Conservation (phyloP, 1,140 invertebrate genomes). For the Drosophila obscura region DNA sequence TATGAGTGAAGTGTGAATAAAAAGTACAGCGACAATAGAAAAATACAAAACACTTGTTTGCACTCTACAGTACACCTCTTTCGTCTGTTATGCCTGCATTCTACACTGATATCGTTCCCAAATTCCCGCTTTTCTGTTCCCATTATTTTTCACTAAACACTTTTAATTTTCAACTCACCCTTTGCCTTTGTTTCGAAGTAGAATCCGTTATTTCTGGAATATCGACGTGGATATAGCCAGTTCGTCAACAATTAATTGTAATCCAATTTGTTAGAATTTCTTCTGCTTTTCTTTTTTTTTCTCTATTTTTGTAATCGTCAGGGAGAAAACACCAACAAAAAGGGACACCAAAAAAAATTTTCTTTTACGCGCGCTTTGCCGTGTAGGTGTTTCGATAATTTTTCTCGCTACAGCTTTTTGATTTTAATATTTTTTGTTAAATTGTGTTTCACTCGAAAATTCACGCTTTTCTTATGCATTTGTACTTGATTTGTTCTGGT, state of each 20-base stretch:
- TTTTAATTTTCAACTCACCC: neutral
- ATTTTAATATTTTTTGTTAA: neutral
- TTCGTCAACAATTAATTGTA: slow-evolving; percentile 42
- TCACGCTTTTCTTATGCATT: slow-evolving; percentile 8
- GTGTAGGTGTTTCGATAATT: neutral
- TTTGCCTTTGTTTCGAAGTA: neutral
- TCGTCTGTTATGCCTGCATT: neutral
- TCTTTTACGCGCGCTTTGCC: slow-evolving; percentile 13
- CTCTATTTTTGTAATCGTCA: slow-evolving; percentile 1
- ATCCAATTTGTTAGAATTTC: slow-evolving; percentile 51
- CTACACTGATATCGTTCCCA: neutral
- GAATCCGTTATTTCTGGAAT: slow-evolving; percentile 3
- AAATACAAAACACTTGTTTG: no score
- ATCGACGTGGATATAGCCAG: slow-evolving; percentile 9
- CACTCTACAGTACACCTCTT: neutral
- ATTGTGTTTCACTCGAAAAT: neutral
- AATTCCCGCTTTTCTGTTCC: neutral
- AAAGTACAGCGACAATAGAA: no score
- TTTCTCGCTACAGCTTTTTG: neutral
- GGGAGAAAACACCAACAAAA: slow-evolving; percentile 40
- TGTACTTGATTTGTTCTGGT: neutral
- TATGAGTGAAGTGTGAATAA: neutral
- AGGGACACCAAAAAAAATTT: slow-evolving; percentile 48
- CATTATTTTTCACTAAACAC: neutral
- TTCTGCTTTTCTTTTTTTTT: slow-evolving; percentile 28